Evolutionary conservation across 2,888 invertebrate genomes (phyloP), one percentile per base, ranked within the genome.

Genomic region (Heliconius ismenius): DNA sequence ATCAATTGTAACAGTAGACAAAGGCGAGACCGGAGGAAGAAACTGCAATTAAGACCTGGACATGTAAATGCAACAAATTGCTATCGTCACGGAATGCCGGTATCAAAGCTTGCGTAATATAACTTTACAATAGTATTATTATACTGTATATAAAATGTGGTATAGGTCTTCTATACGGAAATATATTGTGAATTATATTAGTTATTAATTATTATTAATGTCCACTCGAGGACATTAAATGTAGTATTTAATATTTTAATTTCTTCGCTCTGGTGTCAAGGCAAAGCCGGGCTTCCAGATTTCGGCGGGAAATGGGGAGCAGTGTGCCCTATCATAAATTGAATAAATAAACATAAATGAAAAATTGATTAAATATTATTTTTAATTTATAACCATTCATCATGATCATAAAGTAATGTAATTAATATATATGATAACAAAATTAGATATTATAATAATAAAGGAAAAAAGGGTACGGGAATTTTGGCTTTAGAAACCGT

Each of bases 31-130:
- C 83, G 82, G 82, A 87, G 86, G 87, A 89, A 90, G 86, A 86
- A 81, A 82, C 83, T 84, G 86, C 85, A 87, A 87, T 86, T 83
- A 81, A 82, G 80, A 67, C 73, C 73, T 65, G 80, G 85, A 85
- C 89, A 90, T 90, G 90, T 89, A 89, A 91, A 91, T 89, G 83
- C 81, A 86, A 81, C 72, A 75, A 86, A 88, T 88, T 86, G 84
- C 82, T 83, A 80, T 76, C 83, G 86, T 86, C 88, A 88, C 88
- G 89, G 83, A 84, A 87, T 87, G 74, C 72, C 64, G 73, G 67
- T 76, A 80, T 75, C 69, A 79, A 58, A 73, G 64, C 6, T 82
- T 82, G 76, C 76, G 80, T 80, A 78, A 81, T 68, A 32, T 54
- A 58, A 26, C 49, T 60, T 39, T 15, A 28, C 64, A 60, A 32